Conservation (phyloP, 2,797 vertebrate species). For the Smutsia temminckii region DNA sequence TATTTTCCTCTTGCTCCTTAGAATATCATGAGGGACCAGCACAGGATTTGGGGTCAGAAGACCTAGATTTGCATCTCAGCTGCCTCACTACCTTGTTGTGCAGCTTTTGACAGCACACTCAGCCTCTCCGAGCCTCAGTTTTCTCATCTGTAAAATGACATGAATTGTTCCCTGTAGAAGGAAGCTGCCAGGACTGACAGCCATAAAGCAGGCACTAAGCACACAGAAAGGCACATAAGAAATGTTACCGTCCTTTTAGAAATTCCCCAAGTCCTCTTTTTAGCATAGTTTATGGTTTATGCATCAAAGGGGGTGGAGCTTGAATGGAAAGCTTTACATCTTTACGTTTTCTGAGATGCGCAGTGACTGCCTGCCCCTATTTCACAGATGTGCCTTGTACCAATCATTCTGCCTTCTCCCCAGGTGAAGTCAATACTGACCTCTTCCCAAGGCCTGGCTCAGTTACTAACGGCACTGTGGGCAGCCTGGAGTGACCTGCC, state of each 20-base stretch:
- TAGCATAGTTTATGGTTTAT: background rate
- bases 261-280: background rate
- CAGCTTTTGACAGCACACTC: background rate
- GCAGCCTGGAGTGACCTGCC: background rate
- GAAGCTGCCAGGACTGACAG: background rate
- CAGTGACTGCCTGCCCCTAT: background rate
- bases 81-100: too few relatives aligned
- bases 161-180: background rate
- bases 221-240: background rate
- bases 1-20: background rate
- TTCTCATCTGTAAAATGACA: background rate
- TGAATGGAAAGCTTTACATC: background rate
- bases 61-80: background rate
- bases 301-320: accelerated
- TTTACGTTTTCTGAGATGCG: background rate
- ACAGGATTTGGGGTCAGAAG: background rate
- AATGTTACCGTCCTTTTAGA: background rate
- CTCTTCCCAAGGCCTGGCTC: background rate
- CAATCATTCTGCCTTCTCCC: background rate
- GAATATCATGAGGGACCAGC: background rate
- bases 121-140: background rate
- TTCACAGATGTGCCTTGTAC: accelerated
- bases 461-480: accelerated
- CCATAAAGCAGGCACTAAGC: background rate
- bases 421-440: background rate